Conservation (phyloP, 2,113 vertebrate species). For the Notiomystis cincta region DNA sequence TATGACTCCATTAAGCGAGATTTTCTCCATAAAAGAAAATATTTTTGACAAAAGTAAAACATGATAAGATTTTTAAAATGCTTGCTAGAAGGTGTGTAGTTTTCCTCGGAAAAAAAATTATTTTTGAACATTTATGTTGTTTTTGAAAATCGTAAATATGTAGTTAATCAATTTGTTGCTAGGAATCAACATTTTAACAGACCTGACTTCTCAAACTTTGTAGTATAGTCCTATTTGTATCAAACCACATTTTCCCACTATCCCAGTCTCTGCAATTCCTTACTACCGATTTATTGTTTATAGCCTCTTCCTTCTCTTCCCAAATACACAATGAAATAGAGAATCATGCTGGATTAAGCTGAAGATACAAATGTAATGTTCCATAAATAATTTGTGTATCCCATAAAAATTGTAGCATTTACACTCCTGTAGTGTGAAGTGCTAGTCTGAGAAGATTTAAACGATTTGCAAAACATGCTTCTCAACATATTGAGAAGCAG, state of each 20-base stretch:
- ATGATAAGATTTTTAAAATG: not conserved
- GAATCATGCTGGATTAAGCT: not conserved
- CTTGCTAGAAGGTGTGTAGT: fast-evolving
- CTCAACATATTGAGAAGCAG: not conserved
- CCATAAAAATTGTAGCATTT: not conserved
- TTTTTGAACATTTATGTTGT: not conserved
- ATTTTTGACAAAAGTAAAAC: not conserved
- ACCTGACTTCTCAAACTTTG: not conserved
- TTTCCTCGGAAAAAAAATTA: not conserved
- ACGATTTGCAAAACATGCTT: not conserved
- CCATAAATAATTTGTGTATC: not conserved
- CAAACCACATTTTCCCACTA: not conserved
- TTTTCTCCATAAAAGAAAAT: not conserved
- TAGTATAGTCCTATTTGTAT: not conserved
- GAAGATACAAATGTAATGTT: not conserved
- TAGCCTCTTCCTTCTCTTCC: not conserved
- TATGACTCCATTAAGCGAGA: not conserved
- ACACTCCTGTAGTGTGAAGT: not conserved
- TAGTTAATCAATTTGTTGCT: not conserved
- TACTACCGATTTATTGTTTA: not conserved
- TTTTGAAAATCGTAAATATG: not conserved
- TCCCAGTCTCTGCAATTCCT: not conserved
- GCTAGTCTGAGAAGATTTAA: not conserved
- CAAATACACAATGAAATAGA: not conserved
- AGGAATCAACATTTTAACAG: not conserved